Percentiles rank a stretch among this genome's conserved stretches.
These are phyloP conservation scores for Semaprochilodus insignis DNA, from an alignment of 2,797 vertebrate species.

Conservation along the genomic window DNA sequence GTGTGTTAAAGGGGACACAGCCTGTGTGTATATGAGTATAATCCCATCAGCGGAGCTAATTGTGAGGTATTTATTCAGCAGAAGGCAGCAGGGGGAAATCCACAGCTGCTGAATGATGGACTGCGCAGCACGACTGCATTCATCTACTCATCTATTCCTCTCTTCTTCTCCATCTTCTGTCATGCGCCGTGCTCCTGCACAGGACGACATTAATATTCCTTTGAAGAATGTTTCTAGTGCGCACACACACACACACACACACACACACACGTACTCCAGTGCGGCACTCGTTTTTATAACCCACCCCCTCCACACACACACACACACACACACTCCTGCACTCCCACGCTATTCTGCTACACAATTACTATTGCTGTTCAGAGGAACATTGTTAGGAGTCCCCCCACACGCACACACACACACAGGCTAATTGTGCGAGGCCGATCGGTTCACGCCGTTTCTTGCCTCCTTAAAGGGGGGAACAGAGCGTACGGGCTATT, in stretches of 20 bases:
- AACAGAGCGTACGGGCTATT: constrained; percentile 78
- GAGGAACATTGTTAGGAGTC: constrained; percentile 65
- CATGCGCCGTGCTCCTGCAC: constrained; percentile 62
- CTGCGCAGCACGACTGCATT: constrained; percentile 33
- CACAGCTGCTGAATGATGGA: not conserved
- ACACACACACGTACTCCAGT: constrained; percentile 31
- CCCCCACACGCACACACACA: constrained; percentile 35
- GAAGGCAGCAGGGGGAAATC: constrained; percentile 26
- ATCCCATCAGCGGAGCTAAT: not conserved
- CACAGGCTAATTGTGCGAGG: constrained; percentile 68
- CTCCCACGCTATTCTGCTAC: constrained; percentile 58
- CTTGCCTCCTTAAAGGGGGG: constrained; percentile 73
- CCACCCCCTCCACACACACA: constrained; percentile 17
- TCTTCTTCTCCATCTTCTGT: constrained; percentile 35
- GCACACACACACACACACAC: constrained; percentile 52
- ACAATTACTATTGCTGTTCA: constrained; percentile 42
- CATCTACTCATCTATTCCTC: constrained; percentile 37
- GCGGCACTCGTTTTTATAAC: constrained; percentile 27
- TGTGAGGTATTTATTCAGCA: not conserved
- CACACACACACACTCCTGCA: constrained; percentile 29
- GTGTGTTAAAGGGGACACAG: not conserved
- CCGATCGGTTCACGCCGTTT: constrained; percentile 81
- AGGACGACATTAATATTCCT: constrained; percentile 80
- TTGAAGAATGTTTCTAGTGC: constrained; percentile 74
- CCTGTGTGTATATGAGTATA: not conserved